Evolutionary conservation across 2,113 vertebrate species (phyloP).

Genomic region (Cryptomyrus ogoouensis): DNA sequence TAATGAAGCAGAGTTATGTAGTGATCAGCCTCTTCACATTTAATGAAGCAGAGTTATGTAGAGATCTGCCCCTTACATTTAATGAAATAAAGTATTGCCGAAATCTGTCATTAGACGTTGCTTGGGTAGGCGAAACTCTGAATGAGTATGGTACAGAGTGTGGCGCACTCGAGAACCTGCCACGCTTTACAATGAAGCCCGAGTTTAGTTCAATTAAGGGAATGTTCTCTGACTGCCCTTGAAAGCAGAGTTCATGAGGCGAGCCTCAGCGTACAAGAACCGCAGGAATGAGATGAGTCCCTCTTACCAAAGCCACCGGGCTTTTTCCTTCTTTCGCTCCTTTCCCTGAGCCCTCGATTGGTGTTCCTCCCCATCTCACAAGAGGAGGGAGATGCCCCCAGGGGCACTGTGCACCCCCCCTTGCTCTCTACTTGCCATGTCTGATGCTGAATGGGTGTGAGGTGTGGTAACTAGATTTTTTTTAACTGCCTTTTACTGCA

Average conservation of each 20-base stretch:
- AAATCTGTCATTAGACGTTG: background rate
- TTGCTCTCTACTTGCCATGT: background rate
- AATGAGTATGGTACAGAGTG: background rate
- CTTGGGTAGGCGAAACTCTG: background rate
- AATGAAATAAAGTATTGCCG: background rate
- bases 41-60: background rate
- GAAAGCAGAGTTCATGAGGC: background rate
- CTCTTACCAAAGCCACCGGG: background rate
- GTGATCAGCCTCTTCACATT: background rate
- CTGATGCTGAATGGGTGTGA: background rate
- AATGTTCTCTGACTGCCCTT: conserved; percentile 4
- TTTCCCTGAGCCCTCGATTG: background rate
- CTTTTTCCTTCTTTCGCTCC: background rate
- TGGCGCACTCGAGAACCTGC: background rate
- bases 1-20: background rate
- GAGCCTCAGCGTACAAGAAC: background rate
- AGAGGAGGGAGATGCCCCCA: background rate
- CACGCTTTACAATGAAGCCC: background rate
- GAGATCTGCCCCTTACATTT: background rate
- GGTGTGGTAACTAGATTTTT: background rate
- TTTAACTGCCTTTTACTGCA: background rate
- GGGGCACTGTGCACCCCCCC: background rate
- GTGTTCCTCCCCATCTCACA: background rate
- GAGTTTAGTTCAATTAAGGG: background rate
- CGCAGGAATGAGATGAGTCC: background rate